phyloP scores from a whole-genome alignment of 2,888 invertebrate species.

The Drosophila rellima region DNA sequence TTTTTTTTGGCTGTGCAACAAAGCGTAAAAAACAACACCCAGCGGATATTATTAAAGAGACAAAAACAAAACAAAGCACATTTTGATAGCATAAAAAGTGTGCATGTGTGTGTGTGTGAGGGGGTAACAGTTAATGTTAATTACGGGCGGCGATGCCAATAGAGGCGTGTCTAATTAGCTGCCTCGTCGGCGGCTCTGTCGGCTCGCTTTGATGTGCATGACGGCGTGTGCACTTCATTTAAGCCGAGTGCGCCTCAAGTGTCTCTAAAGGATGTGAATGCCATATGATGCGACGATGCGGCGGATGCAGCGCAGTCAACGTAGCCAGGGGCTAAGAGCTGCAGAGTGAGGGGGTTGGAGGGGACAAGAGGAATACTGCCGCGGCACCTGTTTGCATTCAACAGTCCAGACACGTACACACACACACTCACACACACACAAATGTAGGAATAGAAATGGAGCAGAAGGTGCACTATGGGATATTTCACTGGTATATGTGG shows the following conservation, averaged over 20 bases:
- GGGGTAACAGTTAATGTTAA: conserved; percentile 65
- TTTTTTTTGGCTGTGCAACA: conserved; percentile 19
- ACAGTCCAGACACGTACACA: conserved; percentile 54
- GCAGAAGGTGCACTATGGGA: too few species aligned
- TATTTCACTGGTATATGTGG: too few species aligned
- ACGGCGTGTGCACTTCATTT: conserved; percentile 78
- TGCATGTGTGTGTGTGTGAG: conserved; percentile 16
- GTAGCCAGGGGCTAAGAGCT: neutral
- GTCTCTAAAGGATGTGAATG: conserved; percentile 73
- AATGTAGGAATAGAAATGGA: conserved; percentile 27
- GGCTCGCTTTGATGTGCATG: conserved; percentile 75
- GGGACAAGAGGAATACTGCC: conserved; percentile 7
- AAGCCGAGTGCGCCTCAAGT: conserved; percentile 76
- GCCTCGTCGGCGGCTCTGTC: conserved; percentile 59
- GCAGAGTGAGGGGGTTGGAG: neutral
- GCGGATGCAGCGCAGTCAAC: conserved; percentile 33
- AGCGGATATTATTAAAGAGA: conserved; percentile 24
- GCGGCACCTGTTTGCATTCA: conserved; percentile 76
- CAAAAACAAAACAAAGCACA: conserved; percentile 22
- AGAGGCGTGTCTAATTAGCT: conserved; percentile 76
- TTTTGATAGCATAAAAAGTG: conserved; percentile 36
- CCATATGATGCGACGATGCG: conserved; percentile 38
- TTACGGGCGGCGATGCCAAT: conserved; percentile 63
- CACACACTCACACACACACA: conserved; percentile 24
- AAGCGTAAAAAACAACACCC: conserved; percentile 22